Conservation (phyloP, 2,888 invertebrate species). For the Polymixis flavicincta region DNA sequence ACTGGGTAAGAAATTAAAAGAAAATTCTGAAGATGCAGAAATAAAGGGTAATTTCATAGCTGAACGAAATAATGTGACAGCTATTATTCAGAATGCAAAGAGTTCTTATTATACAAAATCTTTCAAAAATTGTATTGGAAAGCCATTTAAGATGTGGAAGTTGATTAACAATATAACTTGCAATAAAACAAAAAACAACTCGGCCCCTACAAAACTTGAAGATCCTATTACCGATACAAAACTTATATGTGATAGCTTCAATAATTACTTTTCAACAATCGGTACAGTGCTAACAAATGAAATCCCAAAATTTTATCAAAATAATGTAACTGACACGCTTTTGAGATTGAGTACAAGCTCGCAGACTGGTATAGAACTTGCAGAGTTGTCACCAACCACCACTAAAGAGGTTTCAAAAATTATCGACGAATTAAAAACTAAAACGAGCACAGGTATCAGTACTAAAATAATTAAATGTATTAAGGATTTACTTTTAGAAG, state of each 20-base stretch:
- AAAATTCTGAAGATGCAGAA: too few species aligned
- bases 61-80: too few species aligned
- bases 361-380: neutral
- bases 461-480: neutral
- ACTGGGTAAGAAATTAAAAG: neutral
- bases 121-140: too few species aligned
- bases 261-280: conserved; percentile 3
- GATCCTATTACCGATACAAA: neutral
- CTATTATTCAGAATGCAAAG: too few species aligned
- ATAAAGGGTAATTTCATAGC: too few species aligned
- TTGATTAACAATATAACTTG: too few species aligned
- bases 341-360: neutral
- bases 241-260: neutral
- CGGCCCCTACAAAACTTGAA: neutral
- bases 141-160: too few species aligned
- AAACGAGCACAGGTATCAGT: neutral
- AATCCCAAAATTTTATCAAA: neutral
- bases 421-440: neutral
- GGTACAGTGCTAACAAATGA: neutral
- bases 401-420: too few species aligned
- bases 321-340: too few species aligned
- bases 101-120: too few species aligned
- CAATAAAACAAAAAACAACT: too few species aligned
- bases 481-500: neutral
- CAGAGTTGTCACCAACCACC: neutral